These are phyloP conservation scores for Drosophila paracracens DNA, from an alignment of 2,888 invertebrate genomes.

Conservation along the genomic window DNA sequence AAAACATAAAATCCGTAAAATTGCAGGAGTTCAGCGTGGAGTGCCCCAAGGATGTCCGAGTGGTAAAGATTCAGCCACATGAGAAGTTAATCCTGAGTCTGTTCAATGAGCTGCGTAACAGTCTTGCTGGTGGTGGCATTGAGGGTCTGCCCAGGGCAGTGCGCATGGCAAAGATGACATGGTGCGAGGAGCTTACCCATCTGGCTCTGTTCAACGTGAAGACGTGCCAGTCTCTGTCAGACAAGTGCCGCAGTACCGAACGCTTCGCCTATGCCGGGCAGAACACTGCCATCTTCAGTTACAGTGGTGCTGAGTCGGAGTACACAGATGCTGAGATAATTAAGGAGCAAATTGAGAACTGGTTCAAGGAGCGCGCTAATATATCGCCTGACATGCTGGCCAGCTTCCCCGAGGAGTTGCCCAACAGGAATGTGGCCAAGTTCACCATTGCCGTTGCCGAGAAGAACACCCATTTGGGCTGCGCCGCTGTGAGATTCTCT, in stretches of 20 bases:
- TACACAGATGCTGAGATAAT: constrained; percentile 64
- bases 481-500: constrained; percentile 58
- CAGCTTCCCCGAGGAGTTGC: constrained; percentile 58
- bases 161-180: constrained; percentile 69
- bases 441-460: constrained; percentile 64
- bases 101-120: constrained; percentile 60
- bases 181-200: constrained; percentile 61
- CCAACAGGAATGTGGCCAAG: constrained; percentile 55
- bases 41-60: constrained; percentile 51
- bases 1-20: no score
- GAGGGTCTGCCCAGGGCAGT: constrained; percentile 55
- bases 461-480: constrained; percentile 62
- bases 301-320: constrained; percentile 59
- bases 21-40: constrained; percentile 52
- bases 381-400: constrained; percentile 52
- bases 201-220: constrained; percentile 60
- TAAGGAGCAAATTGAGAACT: constrained; percentile 65
- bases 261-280: constrained; percentile 65
- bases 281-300: constrained; percentile 64
- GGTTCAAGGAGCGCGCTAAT: constrained; percentile 56
- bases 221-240: constrained; percentile 58
- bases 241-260: constrained; percentile 67
- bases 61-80: constrained; percentile 41
- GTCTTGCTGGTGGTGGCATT: constrained; percentile 51
- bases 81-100: constrained; percentile 50